Percentiles rank a stretch among this genome's conserved stretches.
Conservation (phyloP, 2,888 invertebrate species). For the Ormyrus labotus region DNA sequence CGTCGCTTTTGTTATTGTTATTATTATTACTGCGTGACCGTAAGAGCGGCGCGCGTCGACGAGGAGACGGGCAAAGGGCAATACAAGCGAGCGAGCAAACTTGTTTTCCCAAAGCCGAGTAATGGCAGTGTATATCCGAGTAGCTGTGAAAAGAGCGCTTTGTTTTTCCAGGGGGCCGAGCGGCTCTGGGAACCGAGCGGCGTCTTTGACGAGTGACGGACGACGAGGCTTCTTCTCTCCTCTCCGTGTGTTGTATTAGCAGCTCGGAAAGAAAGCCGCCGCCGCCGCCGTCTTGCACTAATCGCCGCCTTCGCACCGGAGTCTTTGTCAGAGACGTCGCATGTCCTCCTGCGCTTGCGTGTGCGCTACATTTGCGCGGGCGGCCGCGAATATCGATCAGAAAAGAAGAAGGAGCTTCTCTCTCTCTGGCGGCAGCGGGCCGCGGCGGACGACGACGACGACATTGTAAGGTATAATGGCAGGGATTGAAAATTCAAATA, state of each 20-base stretch:
- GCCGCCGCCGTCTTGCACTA: neutral
- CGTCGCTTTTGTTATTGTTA: neutral
- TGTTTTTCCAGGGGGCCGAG: no score
- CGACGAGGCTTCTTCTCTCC: no score
- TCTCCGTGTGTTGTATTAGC: no score
- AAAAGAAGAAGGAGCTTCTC: neutral
- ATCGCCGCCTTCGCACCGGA: no score
- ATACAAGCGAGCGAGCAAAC: neutral
- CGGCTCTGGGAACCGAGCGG: no score
- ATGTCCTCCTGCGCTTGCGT: no score
- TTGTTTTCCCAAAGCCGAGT: no score
- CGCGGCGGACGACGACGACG: neutral
- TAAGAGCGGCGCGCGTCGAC: neutral
- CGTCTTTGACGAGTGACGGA: no score
- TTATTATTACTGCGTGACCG: neutral
- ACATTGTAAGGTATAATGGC: slow-evolving; percentile 61
- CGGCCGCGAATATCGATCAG: slow-evolving; percentile 43
- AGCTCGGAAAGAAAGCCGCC: slow-evolving; percentile 41
- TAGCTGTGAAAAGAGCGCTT: no score
- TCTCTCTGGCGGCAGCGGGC: neutral
- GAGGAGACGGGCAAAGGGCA: slow-evolving; percentile 22
- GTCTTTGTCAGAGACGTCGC: no score
- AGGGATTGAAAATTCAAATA: slow-evolving; percentile 75
- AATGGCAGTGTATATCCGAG: no score
- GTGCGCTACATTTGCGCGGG: neutral